phyloP scores from a whole-genome alignment of 2,797 vertebrate genomes.

The Cygnus olor region DNA sequence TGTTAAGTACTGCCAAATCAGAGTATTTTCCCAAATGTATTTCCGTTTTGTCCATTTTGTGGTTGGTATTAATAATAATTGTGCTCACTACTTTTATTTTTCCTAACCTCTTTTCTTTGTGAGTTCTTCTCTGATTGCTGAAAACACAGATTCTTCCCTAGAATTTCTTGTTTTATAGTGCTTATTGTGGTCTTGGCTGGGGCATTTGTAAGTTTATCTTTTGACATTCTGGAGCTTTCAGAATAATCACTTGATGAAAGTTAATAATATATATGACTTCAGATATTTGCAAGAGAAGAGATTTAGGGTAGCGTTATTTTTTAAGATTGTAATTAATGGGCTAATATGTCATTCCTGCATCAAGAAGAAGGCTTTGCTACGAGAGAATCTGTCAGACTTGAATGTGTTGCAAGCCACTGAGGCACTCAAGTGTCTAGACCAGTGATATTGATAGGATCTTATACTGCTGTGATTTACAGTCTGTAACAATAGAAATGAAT shows the following conservation, averaged over 20 bases:
- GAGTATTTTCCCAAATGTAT: not conserved
- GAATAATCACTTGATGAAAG: not conserved
- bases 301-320: not conserved
- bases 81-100: not conserved
- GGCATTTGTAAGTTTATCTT: not conserved
- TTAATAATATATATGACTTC: not conserved
- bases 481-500: not conserved
- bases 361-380: slow-evolving; percentile 13
- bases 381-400: not conserved
- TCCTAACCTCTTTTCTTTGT: not conserved
- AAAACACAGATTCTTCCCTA: not conserved
- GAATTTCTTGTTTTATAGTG: not conserved
- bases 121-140: not conserved
- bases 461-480: not conserved
- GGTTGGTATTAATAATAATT: not conserved
- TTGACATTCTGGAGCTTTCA: not conserved
- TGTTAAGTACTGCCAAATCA: not conserved
- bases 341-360: not conserved
- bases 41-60: not conserved
- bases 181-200: not conserved
- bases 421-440: not conserved
- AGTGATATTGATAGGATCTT: not conserved
- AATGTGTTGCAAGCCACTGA: not conserved
- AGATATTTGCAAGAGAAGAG: not conserved
- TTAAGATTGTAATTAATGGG: not conserved